Base-by-base conservation (phyloP, 2,888 invertebrate genomes). In the Dasypolia templi region DNA sequence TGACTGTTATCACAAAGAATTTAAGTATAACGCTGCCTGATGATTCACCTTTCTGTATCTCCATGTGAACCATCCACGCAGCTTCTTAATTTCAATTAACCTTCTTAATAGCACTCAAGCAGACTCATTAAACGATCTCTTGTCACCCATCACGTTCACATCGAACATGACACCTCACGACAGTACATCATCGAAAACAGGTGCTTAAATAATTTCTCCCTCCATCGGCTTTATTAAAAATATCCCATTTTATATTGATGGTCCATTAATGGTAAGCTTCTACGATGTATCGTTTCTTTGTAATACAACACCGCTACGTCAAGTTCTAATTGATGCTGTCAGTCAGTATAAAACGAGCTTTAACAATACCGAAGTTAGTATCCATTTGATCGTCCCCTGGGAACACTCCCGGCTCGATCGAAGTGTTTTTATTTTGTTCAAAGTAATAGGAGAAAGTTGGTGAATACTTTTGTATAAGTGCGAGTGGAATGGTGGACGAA, bases 251-350 rank as follows among this genome's bases (percentile, higher is more conserved):
- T 94, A 92, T 95, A 94, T 94, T 94, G 92, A 95, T 95, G 92
- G 93, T 89, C 93, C 91, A 94, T 95, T 95, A 95, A 91, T 84
- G 88, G 89, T 92, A 89, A 91, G 93, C 93, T 92, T 89, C 89
- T 89, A 89, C 89, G 86, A 90, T 87, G 89, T 92, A 92, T 91
- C 91, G 89, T 89, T 93, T 93, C 94, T 95, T 95, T 95, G 96
- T 94, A 96, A 96, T 87, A 80, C 85, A 89, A 95, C 91, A 94
- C 96, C 95, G 94, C 92, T 88, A 88, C 91, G 95, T 94, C 95
- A 93, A 93, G 88, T 91, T 91, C 94, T 96, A 96, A 96, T 96
- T 96, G 96, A 95, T 94, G 93, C 94, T 95, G 96, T 95, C 96
- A 96, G 92, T 96, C 95, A 94, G 92, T 90, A 94, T 94, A 93